Percentiles rank a stretch among this genome's conserved stretches.
phyloP scores from a whole-genome alignment of 2,888 invertebrate genomes.

The Tromatobia lineatoria region DNA sequence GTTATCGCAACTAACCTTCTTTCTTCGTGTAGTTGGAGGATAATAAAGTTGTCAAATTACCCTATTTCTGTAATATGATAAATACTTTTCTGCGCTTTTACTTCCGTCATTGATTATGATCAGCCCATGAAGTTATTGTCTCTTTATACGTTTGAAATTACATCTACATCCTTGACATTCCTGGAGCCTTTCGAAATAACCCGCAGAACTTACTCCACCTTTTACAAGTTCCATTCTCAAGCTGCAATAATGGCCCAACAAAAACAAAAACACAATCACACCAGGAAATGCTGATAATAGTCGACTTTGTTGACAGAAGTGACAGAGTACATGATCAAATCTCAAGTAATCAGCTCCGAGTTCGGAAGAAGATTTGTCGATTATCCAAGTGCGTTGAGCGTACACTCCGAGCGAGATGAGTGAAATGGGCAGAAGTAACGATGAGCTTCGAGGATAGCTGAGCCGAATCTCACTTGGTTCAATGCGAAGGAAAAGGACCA shows the following conservation, averaged over 20 bases:
- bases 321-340: slow-evolving; percentile 25
- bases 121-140: not conserved
- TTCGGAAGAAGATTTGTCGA: slow-evolving; percentile 22
- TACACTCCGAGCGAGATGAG: slow-evolving; percentile 16
- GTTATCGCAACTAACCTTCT: too few relatives aligned
- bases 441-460: slow-evolving; percentile 37
- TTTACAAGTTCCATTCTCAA: not conserved
- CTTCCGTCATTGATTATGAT: not conserved
- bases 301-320: not conserved
- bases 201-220: slow-evolving; percentile 2
- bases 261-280: slow-evolving; percentile 2
- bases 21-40: too few relatives aligned
- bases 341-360: slow-evolving; percentile 41
- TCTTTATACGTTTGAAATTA: not conserved
- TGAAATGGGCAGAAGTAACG: slow-evolving; percentile 19
- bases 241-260: not conserved
- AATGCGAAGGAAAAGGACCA: slow-evolving; percentile 33
- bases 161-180: not conserved
- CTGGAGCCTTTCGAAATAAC: not conserved
- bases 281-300: slow-evolving; percentile 12
- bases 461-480: slow-evolving; percentile 43
- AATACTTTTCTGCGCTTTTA: not conserved
- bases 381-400: slow-evolving; percentile 39
- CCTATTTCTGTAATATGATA: not conserved
- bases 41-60: too few relatives aligned